A percentile compares a stretch with the other conserved stretches of the same genome.
Evolutionary conservation across 2,113 vertebrate species (phyloP).

Genomic region (Cinclus mexicanus): DNA sequence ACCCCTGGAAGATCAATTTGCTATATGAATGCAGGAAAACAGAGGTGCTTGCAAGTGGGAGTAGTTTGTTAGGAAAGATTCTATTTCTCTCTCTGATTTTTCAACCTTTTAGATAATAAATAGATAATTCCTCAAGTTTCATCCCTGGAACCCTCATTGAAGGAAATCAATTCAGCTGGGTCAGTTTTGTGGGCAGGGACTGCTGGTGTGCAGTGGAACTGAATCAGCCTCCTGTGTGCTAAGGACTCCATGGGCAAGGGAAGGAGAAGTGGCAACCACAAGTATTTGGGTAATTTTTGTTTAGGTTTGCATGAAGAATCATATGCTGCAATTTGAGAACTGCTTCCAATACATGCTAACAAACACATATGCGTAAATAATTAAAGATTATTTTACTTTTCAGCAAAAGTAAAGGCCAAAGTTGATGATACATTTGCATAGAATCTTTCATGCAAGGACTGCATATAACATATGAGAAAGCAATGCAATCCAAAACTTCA

Average conservation of each 20-base stretch:
- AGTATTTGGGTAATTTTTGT: not conserved
- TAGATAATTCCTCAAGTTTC: not conserved
- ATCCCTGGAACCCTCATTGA: not conserved
- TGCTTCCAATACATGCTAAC: not conserved
- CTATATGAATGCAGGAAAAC: not conserved
- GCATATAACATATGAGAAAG: not conserved
- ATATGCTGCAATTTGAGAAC: not conserved
- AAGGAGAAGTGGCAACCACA: not conserved
- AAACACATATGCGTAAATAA: not conserved
- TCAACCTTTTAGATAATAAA: not conserved
- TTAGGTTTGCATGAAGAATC: not conserved
- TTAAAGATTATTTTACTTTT: not conserved
- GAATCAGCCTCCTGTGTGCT: not conserved
- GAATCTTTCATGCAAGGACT: not conserved
- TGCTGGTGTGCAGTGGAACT: accelerated
- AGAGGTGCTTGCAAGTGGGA: not conserved
- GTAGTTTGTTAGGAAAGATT: not conserved
- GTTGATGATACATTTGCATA: not conserved
- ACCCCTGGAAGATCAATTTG: not conserved
- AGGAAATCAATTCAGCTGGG: not conserved
- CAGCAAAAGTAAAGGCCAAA: not conserved
- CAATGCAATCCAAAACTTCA: not conserved
- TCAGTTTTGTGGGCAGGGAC: accelerated
- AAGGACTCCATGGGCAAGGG: too few relatives aligned
- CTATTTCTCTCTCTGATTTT: not conserved